A percentile compares a stretch with the other conserved stretches of the same genome.
Conservation (phyloP, 2,888 invertebrate species). For the Molanna angustata region DNA sequence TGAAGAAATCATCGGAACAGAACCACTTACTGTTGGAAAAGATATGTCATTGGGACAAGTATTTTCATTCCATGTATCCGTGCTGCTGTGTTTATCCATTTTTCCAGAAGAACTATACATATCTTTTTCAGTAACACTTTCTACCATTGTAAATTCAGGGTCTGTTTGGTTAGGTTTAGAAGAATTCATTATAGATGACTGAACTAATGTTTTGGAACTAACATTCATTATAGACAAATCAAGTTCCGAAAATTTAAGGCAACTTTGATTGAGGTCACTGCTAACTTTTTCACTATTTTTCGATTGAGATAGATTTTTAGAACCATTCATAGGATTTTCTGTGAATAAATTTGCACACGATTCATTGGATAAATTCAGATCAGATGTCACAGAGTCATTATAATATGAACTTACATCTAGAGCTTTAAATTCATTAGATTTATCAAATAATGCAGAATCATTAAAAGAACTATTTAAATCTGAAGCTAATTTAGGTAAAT, state of each 20-base stretch:
- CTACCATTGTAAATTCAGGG: conserved; percentile 41
- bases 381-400: conserved; percentile 45
- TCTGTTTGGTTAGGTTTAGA: conserved; percentile 39
- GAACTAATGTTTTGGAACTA: conserved; percentile 16
- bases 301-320: conserved; percentile 18
- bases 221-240: conserved; percentile 6
- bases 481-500: conserved; percentile 34
- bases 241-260: too few relatives aligned
- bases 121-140: conserved; percentile 30
- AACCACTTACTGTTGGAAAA: conserved; percentile 77
- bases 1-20: conserved; percentile 68
- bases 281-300: background rate
- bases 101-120: conserved; percentile 35
- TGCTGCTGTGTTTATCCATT: conserved; percentile 36
- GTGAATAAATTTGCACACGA: conserved; percentile 38
- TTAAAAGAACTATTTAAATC: conserved; percentile 39
- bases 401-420: conserved; percentile 40
- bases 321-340: conserved; percentile 33
- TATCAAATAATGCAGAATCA: conserved; percentile 35
- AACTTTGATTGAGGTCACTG: background rate
- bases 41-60: conserved; percentile 75
- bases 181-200: conserved; percentile 12
- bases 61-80: conserved; percentile 80
- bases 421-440: conserved; percentile 51
- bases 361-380: conserved; percentile 47